Percentiles rank a stretch among this genome's conserved stretches.
These are phyloP conservation scores for Eumaeus atala DNA, from an alignment of 1,140 invertebrate species.

Conservation along the genomic window DNA sequence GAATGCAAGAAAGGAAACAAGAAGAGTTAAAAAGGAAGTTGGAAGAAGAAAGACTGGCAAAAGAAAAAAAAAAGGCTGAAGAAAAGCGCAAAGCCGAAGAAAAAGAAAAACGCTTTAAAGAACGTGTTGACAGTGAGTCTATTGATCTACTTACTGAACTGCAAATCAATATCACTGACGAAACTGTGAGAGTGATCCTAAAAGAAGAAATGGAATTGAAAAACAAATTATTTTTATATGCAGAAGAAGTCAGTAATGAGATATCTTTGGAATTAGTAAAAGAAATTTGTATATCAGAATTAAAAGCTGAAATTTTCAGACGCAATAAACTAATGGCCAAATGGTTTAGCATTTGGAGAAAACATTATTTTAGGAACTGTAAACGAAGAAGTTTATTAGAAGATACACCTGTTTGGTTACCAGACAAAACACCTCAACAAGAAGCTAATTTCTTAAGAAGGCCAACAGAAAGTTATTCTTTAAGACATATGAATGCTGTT, in stretches of 20 bases:
- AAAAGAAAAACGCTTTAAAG: conserved; percentile 55
- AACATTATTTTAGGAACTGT: conserved; percentile 67
- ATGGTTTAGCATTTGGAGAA: conserved; percentile 53
- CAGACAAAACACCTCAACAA: conserved; percentile 64
- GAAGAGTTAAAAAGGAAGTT: conserved; percentile 57
- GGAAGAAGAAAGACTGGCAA: conserved; percentile 52
- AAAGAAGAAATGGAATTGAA: conserved; percentile 57
- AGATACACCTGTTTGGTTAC: conserved; percentile 78
- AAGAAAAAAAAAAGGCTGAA: conserved; percentile 34
- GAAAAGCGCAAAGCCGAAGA: conserved; percentile 50
- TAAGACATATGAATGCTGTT: conserved; percentile 74
- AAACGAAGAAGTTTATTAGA: conserved; percentile 74
- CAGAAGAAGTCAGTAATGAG: conserved; percentile 64
- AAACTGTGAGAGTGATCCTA: conserved; percentile 50
- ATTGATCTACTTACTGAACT: conserved; percentile 46
- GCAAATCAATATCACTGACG: conserved; percentile 54
- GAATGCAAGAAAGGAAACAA: conserved; percentile 47
- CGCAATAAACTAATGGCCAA: conserved; percentile 47
- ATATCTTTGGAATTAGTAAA: conserved; percentile 65
- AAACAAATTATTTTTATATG: conserved; percentile 49
- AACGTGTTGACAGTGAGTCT: conserved; percentile 60
- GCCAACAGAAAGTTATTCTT: conserved; percentile 67
- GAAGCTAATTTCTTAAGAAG: conserved; percentile 71
- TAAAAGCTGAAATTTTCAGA: conserved; percentile 64
- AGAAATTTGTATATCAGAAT: conserved; percentile 66